Conservation (phyloP, 2,888 invertebrate genomes). For the Furcula furcula region DNA sequence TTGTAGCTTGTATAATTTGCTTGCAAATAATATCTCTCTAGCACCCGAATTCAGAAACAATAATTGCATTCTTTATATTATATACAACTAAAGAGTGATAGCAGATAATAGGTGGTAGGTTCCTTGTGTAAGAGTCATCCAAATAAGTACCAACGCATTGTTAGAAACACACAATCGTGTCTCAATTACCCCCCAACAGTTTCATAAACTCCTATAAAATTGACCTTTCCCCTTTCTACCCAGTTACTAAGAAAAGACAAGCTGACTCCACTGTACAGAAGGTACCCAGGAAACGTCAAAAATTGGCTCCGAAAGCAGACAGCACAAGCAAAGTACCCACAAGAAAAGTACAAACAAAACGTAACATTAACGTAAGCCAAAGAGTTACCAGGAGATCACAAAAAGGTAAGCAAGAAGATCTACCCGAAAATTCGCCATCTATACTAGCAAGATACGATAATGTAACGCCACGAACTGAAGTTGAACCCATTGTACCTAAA, state of each 20-base stretch:
- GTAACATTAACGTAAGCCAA: neutral
- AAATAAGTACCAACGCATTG: no score
- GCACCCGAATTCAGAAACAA: no score
- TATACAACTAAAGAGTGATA: no score
- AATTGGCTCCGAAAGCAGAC: neutral
- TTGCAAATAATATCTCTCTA: no score
- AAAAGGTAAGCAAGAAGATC: conserved; percentile 18
- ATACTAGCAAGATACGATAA: conserved; percentile 1
- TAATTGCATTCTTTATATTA: no score
- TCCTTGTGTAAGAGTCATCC: no score
- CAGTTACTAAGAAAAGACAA: conserved; percentile 29
- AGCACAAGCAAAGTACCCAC: conserved; percentile 2
- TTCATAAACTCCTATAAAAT: no score
- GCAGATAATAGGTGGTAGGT: no score
- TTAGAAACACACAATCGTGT: no score
- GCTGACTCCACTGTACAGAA: conserved; percentile 24
- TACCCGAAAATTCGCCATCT: conserved; percentile 1
- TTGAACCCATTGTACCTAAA: neutral
- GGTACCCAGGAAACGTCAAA: conserved; percentile 7
- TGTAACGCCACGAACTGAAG: neutral
- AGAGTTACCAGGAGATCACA: neutral
- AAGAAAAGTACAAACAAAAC: neutral
- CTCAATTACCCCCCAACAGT: no score
- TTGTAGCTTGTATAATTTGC: no score
- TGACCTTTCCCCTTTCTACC: no score